These are phyloP conservation scores for Allochrocebus solatus DNA, from an alignment of 2,797 vertebrate species.

Conservation along the genomic window DNA sequence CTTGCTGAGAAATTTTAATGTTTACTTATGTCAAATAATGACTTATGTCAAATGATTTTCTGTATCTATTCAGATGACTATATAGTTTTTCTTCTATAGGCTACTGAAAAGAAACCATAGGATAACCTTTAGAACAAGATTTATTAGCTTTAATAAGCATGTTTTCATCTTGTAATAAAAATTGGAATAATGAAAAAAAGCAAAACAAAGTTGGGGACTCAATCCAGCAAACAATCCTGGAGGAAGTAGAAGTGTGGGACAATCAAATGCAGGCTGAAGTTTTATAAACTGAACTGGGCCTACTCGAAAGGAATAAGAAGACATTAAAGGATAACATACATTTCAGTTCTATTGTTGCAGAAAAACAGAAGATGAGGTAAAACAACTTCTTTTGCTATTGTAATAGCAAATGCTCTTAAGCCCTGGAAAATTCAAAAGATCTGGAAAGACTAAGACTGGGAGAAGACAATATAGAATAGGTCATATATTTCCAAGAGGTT, in stretches of 20 bases:
- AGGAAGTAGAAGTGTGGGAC: neutral
- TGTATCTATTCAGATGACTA: neutral
- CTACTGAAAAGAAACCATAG: neutral
- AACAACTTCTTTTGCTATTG: neutral
- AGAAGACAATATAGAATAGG: neutral
- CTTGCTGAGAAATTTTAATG: neutral
- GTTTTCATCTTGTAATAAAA: neutral
- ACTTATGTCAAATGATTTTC: neutral
- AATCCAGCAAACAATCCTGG: neutral
- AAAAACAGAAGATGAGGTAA: neutral
- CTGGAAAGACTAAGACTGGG: neutral
- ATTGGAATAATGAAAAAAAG: neutral
- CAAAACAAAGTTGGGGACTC: neutral
- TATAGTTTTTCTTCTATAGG: neutral
- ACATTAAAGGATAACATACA: neutral
- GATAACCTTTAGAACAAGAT: neutral
- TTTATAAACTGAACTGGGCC: neutral
- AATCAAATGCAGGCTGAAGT: neutral
- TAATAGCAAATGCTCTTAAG: neutral
- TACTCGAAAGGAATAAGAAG: neutral
- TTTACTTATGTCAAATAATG: neutral
- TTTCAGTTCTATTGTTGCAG: neutral
- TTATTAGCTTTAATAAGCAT: neutral
- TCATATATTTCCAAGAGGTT: neutral
- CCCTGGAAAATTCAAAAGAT: neutral